A percentile compares a stretch with the other conserved stretches of the same genome.
Evolutionary conservation across 2,888 invertebrate species (phyloP).

Genomic region (Tipula unca): DNA sequence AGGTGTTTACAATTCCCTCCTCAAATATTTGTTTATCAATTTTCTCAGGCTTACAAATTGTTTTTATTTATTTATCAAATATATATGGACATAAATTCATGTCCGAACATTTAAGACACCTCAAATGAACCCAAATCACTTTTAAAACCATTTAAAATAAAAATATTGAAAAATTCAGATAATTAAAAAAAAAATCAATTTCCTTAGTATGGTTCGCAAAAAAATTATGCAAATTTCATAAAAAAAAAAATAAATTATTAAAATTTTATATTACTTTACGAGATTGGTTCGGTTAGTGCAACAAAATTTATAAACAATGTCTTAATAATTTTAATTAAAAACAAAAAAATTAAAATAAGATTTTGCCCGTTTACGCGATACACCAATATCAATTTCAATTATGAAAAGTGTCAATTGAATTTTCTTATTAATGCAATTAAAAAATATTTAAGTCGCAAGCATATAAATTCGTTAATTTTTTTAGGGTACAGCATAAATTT

Average conservation of each 20-base stretch:
- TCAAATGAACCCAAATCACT: not conserved
- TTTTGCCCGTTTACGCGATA: not conserved
- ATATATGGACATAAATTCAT: not conserved
- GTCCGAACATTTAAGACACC: not conserved
- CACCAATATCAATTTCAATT: not conserved
- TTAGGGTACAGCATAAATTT: not conserved
- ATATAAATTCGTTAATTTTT: not conserved
- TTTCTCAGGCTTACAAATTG: not conserved
- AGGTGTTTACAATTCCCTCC: too few species aligned
- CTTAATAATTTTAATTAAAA: conserved; percentile 14
- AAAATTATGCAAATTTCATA: not conserved
- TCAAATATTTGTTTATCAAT: too few species aligned
- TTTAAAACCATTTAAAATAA: not conserved
- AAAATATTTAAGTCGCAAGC: not conserved
- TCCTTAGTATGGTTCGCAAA: not conserved
- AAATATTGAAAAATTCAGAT: not conserved
- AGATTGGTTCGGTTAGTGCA: not conserved
- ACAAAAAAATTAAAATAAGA: not conserved
- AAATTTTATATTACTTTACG: not conserved
- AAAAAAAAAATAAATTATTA: not conserved
- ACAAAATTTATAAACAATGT: not conserved
- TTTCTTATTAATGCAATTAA: not conserved
- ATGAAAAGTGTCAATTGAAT: not conserved
- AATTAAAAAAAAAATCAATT: not conserved
- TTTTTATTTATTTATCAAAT: not conserved